Evolutionary conservation across 2,797 vertebrate species (phyloP).

Genomic region (Pelodytes ibericus): DNA sequence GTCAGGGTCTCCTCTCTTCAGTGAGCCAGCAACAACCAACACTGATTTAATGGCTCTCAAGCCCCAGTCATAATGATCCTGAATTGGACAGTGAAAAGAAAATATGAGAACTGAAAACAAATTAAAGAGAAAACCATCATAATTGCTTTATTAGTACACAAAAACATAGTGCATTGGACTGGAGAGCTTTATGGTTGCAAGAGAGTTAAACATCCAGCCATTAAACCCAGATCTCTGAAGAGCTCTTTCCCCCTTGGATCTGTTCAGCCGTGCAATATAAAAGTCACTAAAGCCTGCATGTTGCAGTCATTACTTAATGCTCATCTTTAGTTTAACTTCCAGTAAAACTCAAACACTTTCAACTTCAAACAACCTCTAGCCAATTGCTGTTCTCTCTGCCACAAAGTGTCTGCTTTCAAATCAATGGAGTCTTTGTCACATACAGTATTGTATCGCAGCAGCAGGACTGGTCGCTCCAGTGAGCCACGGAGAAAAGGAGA

Average conservation of each 20-base stretch:
- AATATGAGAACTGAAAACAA: too few species aligned
- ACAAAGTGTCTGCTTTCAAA: slow-evolving; percentile 9
- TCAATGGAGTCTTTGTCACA: slow-evolving; percentile 39
- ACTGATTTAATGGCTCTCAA: slow-evolving; percentile 95
- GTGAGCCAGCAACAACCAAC: slow-evolving; percentile 90
- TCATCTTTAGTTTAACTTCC: slow-evolving; percentile 15
- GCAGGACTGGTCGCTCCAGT: slow-evolving; percentile 29
- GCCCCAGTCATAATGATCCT: slow-evolving; percentile 98
- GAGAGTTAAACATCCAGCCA: too few species aligned
- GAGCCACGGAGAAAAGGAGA: slow-evolving; percentile 28
- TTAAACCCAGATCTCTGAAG: too few species aligned
- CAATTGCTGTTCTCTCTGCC: background rate
- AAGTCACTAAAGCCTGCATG: background rate
- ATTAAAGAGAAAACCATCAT: too few species aligned
- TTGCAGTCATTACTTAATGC: background rate
- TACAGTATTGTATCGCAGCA: slow-evolving; percentile 21
- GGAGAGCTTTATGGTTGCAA: too few species aligned
- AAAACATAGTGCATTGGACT: too few species aligned
- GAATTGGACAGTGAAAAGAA: accelerated
- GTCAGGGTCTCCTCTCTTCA: slow-evolving; percentile 86
- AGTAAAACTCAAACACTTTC: slow-evolving; percentile 13
- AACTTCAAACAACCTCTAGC: slow-evolving; percentile 41
- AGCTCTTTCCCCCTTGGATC: background rate
- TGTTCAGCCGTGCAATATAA: background rate
- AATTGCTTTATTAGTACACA: too few species aligned